phyloP scores from a whole-genome alignment of 2,113 vertebrate species.

The Zingel zingel region DNA sequence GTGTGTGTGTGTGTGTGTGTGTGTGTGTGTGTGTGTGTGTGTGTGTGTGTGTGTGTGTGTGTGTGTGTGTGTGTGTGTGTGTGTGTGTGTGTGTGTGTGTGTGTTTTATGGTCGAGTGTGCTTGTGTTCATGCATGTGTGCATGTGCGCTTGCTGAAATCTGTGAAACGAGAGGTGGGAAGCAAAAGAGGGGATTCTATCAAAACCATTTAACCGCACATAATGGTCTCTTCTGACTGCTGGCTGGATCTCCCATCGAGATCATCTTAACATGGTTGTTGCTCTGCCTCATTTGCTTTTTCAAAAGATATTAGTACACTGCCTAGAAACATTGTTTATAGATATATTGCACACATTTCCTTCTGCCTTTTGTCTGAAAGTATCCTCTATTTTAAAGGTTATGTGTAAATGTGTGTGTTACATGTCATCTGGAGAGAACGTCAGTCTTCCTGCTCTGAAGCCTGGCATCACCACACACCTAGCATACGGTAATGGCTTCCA shows the following conservation, averaged over 20 bases:
- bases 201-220: conserved; percentile 50
- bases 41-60: conserved; percentile 17
- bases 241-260: conserved; percentile 37
- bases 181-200: conserved; percentile 55
- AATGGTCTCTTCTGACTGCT: conserved; percentile 43
- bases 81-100: conserved; percentile 16
- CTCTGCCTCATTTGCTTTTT: conserved; percentile 62
- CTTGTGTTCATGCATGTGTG: conserved; percentile 50
- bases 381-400: conserved; percentile 39
- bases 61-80: conserved; percentile 13
- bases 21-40: conserved; percentile 35
- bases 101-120: conserved; percentile 9
- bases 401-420: not conserved
- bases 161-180: conserved; percentile 36
- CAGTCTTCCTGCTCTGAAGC: too few relatives aligned
- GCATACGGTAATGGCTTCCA: too few relatives aligned
- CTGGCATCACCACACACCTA: too few relatives aligned
- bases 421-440: too few relatives aligned
- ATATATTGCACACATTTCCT: conserved; percentile 13
- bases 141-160: conserved; percentile 50
- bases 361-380: conserved; percentile 14
- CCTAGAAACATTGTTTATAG: conserved; percentile 29
- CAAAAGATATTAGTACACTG: conserved; percentile 30
- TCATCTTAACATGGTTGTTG: conserved; percentile 55
- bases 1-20: conserved; percentile 23